A percentile compares a stretch with the other conserved stretches of the same genome.
These are phyloP conservation scores for Tenebrosternarchus preto DNA, from an alignment of 2,113 vertebrate species.

Conservation along the genomic window DNA sequence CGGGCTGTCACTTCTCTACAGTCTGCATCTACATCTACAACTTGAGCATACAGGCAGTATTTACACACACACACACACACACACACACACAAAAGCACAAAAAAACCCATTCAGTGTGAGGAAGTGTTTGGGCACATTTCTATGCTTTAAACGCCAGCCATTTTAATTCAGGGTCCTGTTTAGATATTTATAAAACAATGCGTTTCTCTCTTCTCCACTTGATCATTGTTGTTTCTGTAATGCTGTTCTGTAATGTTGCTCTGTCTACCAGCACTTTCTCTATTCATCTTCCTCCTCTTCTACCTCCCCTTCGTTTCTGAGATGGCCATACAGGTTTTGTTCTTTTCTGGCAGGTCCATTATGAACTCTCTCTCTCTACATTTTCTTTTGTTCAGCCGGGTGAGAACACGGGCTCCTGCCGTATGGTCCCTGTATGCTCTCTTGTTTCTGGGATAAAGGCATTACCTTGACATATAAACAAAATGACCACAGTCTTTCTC, in stretches of 20 bases:
- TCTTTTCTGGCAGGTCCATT: constrained; percentile 25
- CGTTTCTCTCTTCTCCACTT: not conserved
- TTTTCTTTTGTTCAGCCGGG: not conserved
- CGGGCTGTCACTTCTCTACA: too few species aligned
- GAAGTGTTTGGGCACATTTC: too few species aligned
- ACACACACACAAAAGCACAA: too few species aligned
- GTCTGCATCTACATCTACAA: too few species aligned
- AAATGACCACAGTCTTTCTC: not conserved
- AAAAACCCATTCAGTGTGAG: too few species aligned
- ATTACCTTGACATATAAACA: constrained; percentile 1
- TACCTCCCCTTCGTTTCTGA: not conserved
- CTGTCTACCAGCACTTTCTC: not conserved
- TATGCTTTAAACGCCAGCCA: too few species aligned
- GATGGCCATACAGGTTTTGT: too few species aligned
- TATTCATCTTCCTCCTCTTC: not conserved
- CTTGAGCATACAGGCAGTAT: too few species aligned
- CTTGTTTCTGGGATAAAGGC: not conserved
- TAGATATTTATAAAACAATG: too few species aligned
- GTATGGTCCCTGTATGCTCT: not conserved
- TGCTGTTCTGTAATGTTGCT: not conserved
- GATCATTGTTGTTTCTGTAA: not conserved
- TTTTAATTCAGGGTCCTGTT: too few species aligned
- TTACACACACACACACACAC: too few species aligned
- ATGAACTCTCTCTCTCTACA: constrained; percentile 16
- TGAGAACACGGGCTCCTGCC: too few species aligned